Conservation (phyloP, 2,113 vertebrate genomes). For the Ptilorrhoa leucosticta region DNA sequence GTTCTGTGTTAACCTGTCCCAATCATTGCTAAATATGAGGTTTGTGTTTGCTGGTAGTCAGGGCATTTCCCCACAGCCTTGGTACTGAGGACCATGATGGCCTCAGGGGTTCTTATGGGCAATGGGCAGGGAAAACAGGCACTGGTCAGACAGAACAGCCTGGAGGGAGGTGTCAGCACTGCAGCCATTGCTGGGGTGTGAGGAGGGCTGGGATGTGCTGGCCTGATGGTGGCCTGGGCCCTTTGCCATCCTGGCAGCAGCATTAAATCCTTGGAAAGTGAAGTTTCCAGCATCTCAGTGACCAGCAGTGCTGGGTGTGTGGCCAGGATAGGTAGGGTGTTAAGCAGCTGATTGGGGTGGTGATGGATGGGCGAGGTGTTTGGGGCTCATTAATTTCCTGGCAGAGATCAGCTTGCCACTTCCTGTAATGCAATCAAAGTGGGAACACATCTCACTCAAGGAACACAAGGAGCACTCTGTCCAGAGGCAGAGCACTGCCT, state of each 20-base stretch:
- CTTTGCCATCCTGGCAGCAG: neutral
- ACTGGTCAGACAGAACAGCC: neutral
- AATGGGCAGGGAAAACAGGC: neutral
- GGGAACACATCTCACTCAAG: neutral
- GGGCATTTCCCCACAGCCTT: neutral
- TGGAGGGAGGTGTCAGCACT: neutral
- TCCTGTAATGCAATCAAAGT: neutral
- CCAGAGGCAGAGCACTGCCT: neutral
- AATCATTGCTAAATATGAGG: neutral
- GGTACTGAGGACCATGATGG: neutral
- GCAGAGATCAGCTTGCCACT: neutral
- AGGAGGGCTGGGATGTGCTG: neutral
- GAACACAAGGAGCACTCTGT: neutral
- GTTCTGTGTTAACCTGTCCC: neutral
- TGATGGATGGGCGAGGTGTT: slow-evolving; percentile 17
- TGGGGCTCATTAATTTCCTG: slow-evolving; percentile 16
- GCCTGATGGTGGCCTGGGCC: neutral
- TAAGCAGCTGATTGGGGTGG: neutral
- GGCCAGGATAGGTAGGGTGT: fast-evolving
- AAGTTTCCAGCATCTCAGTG: neutral
- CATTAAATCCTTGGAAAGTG: neutral
- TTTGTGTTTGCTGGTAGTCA: neutral
- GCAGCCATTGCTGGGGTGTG: fast-evolving
- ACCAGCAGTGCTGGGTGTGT: neutral
- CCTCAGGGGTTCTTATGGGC: neutral